These are phyloP conservation scores for Drosophila serrata DNA, from an alignment of 1,140 invertebrate species.

Conservation along the genomic window DNA sequence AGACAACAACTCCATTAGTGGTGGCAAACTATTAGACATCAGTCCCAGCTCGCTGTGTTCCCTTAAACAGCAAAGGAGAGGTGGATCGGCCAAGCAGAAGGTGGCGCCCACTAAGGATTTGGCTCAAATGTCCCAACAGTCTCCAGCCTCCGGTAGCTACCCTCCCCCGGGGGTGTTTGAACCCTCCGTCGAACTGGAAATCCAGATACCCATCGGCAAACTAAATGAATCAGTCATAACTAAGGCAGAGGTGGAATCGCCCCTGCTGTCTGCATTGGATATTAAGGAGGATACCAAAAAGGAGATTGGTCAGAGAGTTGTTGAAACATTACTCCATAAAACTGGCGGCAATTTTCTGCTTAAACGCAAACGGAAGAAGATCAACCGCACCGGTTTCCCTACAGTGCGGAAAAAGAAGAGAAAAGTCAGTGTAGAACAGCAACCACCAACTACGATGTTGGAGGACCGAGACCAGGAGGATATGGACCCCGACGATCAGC, in stretches of 20 bases:
- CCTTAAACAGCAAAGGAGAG: conserved; percentile 66
- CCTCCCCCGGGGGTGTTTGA: conserved; percentile 88
- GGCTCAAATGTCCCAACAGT: conserved; percentile 31
- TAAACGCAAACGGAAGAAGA: conserved; percentile 90
- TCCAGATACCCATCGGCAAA: conserved; percentile 87
- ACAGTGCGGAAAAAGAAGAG: conserved; percentile 94
- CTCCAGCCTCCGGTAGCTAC: conserved; percentile 60
- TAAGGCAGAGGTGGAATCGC: conserved; percentile 79
- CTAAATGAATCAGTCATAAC: conserved; percentile 82
- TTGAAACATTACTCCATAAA: conserved; percentile 77
- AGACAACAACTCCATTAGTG: conserved; percentile 76
- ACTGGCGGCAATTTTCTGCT: conserved; percentile 86
- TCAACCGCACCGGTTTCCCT: conserved; percentile 95
- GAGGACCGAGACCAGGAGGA: conserved; percentile 1
- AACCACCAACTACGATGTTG: neutral
- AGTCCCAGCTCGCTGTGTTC: conserved; percentile 75
- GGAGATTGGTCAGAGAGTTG: conserved; percentile 71
- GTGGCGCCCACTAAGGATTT: conserved; percentile 22
- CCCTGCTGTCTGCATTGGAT: conserved; percentile 58
- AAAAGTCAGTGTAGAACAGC: conserved; percentile 85
- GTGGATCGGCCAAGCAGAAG: conserved; percentile 39
- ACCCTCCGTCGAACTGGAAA: conserved; percentile 88
- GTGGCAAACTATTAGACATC: conserved; percentile 74
- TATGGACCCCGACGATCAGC: conserved; percentile 28
- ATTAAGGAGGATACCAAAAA: conserved; percentile 66